Base-by-base conservation (phyloP, 2,888 invertebrate species). In the Drosophila mimetica region DNA sequence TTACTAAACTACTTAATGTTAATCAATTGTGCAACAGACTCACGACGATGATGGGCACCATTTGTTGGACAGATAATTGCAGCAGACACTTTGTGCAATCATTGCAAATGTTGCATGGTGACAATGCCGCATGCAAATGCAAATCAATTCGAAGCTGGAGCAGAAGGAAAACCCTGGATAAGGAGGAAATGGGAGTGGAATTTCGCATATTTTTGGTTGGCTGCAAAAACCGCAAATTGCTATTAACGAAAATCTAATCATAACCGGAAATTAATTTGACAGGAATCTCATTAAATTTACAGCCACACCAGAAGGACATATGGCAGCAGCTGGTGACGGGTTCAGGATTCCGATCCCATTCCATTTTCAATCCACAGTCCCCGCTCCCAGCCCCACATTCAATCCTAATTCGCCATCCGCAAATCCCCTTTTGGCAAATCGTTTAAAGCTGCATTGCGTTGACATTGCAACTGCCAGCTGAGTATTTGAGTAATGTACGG, bases 181-280 rank as follows among this genome's bases (percentile, higher is more conserved):
- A 20, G 16, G 4, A 7, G 34, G 14, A 46, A n/a, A 16, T 16
- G 18, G 25, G 14, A 48, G 32, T 39, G 20, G 16, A 32, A 50
- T 41, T 73, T 51, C 47, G 74, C 66, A 61, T 52, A 76, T 77
- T 81, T 78, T 78, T 77, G 70, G 72, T 74, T 71, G 71, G 63
- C 64, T 74, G 79, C 79, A 82, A 83, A 90, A 89, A 90, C 91
- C 91, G 83, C 90, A 91, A 91, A 91, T 91, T 91, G 91, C 91
- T 89, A 91, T 91, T 91, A 91, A 89, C 90, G 89, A 90, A 91
- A 91, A 91, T 91, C 91, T 91, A 91, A 91, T 91, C 91, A 91
- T 91, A 90, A 91, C 91, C 91, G 91, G 91, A 91, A 91, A 91
- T 91, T 91, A 91, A 91, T 91, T 91, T 91, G 91, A 91, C 91